Conservation (phyloP, 2,113 vertebrate species). For the Narcine bancroftii region DNA sequence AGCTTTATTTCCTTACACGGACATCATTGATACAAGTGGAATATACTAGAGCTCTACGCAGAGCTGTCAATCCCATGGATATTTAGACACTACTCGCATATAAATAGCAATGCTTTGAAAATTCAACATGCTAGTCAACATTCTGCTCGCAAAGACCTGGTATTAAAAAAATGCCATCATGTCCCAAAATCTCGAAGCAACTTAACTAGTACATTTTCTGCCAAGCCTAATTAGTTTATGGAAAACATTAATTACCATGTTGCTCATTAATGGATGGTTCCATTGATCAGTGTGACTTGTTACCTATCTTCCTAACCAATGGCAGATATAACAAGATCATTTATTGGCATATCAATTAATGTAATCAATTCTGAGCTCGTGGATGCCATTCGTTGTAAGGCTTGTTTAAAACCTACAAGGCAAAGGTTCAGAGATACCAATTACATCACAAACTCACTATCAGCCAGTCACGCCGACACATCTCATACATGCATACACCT, state of each 20-base stretch:
- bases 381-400: constrained; percentile 66
- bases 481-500: background rate
- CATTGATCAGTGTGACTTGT: constrained; percentile 98
- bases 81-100: background rate
- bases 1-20: constrained; percentile 10
- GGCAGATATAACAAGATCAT: constrained; percentile 97
- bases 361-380: constrained; percentile 96
- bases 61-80: background rate
- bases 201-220: constrained; percentile 64
- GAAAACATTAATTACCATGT: constrained; percentile 98
- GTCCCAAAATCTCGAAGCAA: constrained; percentile 44
- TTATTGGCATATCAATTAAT: constrained; percentile 99
- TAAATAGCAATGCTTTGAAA: constrained; percentile 7
- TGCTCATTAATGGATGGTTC: constrained; percentile 99
- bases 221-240: constrained; percentile 89
- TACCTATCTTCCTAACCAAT: constrained; percentile 95
- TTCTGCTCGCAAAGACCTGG: constrained; percentile 42
- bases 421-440: constrained; percentile 16
- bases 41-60: background rate
- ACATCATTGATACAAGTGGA: background rate
- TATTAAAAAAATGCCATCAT: constrained; percentile 9
- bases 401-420: constrained; percentile 32
- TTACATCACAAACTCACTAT: background rate
- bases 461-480: background rate
- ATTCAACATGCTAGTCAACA: constrained; percentile 40